phyloP scores from a whole-genome alignment of 2,113 vertebrate species.

The Girardinichthys multiradiatus region DNA sequence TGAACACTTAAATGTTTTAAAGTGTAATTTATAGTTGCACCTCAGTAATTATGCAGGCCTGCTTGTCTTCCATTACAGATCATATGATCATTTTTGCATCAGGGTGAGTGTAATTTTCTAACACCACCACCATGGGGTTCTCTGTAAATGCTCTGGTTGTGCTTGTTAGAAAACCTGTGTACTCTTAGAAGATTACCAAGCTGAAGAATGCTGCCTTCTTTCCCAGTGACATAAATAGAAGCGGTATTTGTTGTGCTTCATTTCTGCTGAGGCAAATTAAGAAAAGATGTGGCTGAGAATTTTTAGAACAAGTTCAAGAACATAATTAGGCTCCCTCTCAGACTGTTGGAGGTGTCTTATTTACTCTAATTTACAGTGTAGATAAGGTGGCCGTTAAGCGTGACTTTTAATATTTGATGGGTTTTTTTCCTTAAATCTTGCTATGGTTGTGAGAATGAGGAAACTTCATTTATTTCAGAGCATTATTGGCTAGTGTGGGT shows the following conservation, averaged over 20 bases:
- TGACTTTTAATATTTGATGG: no score
- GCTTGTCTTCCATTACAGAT: neutral
- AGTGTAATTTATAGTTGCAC: neutral
- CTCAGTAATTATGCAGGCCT: neutral
- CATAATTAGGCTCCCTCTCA: neutral
- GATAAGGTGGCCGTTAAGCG: neutral
- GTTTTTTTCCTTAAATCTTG: neutral
- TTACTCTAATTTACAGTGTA: neutral
- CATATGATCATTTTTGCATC: neutral
- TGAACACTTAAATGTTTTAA: neutral
- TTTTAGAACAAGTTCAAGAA: constrained; percentile 1
- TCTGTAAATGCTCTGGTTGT: no score
- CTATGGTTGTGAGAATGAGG: neutral
- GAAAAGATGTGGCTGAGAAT: neutral
- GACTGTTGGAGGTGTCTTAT: neutral
- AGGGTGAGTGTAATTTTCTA: neutral
- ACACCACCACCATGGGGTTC: neutral
- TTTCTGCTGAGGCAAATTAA: neutral
- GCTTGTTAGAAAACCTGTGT: no score
- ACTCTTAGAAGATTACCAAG: no score
- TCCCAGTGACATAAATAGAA: neutral
- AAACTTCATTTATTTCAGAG: no score
- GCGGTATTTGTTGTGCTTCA: neutral
- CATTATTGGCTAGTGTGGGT: neutral
- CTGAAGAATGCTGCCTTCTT: neutral